Conservation (phyloP, 2,113 vertebrate genomes). For the Pedionomus torquatus region DNA sequence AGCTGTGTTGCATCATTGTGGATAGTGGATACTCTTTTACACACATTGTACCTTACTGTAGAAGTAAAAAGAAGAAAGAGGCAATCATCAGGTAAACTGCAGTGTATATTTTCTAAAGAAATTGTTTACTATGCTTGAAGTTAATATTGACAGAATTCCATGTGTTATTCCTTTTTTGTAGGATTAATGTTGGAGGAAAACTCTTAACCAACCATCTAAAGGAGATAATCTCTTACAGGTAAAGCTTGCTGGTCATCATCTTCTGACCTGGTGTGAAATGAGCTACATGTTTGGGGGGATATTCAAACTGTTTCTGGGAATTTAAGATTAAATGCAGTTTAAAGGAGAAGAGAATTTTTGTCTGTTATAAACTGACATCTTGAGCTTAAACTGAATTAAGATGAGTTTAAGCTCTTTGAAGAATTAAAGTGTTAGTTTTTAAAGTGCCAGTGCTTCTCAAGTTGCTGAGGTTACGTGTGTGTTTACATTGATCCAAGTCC, state of each 20-base stretch:
- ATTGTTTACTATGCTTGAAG: neutral
- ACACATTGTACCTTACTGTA: constrained; percentile 92
- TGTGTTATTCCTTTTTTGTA: constrained; percentile 58
- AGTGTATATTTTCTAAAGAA: neutral
- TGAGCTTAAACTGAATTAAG: neutral
- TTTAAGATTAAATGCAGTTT: neutral
- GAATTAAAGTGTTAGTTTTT: neutral
- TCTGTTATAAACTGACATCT: neutral
- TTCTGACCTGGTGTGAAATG: neutral
- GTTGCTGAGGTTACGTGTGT: neutral
- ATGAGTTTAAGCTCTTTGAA: neutral
- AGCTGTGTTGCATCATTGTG: constrained; percentile 93
- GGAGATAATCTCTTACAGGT: constrained; percentile 99
- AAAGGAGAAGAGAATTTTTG: neutral
- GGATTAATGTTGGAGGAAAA: constrained; percentile 97
- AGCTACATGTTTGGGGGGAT: neutral
- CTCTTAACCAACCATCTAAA: constrained; percentile 97
- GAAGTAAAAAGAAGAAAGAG: constrained; percentile 95
- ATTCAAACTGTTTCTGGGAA: neutral
- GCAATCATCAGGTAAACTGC: constrained; percentile 90
- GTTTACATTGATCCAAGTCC: neutral
- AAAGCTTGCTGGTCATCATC: neutral
- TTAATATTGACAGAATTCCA: constrained; percentile 5
- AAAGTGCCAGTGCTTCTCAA: neutral
- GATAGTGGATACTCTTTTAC: constrained; percentile 98